Percentiles rank a stretch among this genome's conserved stretches.
Evolutionary conservation across 2,113 vertebrate genomes (phyloP).

Genomic region (Seriola quinqueradiata): DNA sequence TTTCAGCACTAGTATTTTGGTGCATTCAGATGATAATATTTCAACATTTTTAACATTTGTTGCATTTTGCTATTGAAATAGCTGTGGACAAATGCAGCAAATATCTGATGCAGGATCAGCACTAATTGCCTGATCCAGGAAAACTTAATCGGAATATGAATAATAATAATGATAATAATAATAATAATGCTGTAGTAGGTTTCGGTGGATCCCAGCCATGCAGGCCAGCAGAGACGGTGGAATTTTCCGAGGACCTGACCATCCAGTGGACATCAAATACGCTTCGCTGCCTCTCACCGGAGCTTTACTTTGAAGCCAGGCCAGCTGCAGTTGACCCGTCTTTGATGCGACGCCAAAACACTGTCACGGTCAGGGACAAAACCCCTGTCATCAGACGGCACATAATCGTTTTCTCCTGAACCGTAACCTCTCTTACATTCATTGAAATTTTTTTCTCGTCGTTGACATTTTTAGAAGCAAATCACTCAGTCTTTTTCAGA

Average conservation of each 20-base stretch:
- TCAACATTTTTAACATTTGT: no score
- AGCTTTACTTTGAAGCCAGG: conserved; percentile 52
- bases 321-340: conserved; percentile 45
- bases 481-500: not conserved
- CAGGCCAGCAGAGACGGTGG: conserved; percentile 27
- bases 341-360: conserved; percentile 57
- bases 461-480: not conserved
- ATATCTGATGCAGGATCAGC: not conserved
- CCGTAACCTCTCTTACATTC: not conserved
- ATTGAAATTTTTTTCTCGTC: not conserved
- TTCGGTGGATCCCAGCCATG: not conserved
- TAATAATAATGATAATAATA: not conserved
- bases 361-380: conserved; percentile 1
- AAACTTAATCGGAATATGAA: not conserved
- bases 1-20: no score
- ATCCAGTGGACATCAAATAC: conserved; percentile 38
- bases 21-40: no score
- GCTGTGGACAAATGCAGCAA: not conserved
- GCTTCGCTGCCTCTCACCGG: conserved; percentile 11
- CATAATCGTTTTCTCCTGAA: conserved; percentile 18
- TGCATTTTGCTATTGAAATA: no score
- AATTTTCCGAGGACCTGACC: conserved; percentile 51
- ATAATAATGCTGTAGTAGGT: not conserved
- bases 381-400: conserved; percentile 4
- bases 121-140: not conserved